Evolutionary conservation across 2,888 invertebrate species (phyloP).

Genomic region (Apoda limacodes): DNA sequence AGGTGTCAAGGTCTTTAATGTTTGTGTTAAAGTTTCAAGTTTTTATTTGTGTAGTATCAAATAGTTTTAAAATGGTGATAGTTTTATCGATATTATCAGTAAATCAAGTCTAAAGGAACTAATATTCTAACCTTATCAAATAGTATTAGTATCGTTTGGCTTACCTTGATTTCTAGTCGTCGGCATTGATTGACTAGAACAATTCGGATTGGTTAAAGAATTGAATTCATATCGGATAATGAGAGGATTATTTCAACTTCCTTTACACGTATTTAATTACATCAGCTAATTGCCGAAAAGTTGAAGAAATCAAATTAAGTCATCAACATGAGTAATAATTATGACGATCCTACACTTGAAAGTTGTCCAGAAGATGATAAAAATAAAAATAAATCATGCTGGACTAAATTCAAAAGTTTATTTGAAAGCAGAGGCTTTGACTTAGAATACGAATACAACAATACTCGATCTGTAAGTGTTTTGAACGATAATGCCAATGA

Average conservation of each 20-base stretch:
- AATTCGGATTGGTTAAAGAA: too few species aligned
- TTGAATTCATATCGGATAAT: too few species aligned
- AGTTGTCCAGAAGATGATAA: constrained; percentile 15
- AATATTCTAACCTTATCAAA: not conserved
- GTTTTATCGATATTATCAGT: too few species aligned
- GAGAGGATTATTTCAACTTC: too few species aligned
- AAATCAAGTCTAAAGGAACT: not conserved
- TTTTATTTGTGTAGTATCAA: too few species aligned
- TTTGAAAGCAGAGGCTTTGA: constrained; percentile 60
- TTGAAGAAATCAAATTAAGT: too few species aligned
- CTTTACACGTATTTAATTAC: too few species aligned
- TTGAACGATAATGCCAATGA: constrained; percentile 30
- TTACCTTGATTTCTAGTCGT: constrained; percentile 20
- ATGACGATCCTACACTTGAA: not conserved
- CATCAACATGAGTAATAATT: too few species aligned
- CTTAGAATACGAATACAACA: constrained; percentile 48
- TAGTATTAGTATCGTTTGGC: not conserved
- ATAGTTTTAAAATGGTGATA: too few species aligned
- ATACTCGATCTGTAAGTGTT: constrained; percentile 23
- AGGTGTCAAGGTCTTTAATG: too few species aligned
- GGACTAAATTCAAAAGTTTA: constrained; percentile 49
- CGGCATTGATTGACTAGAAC: constrained; percentile 20
- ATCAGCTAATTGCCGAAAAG: too few species aligned
- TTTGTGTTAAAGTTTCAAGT: too few species aligned
- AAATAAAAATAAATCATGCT: constrained; percentile 35